Conservation (phyloP, 2,113 vertebrate genomes). For the Brachyistius frenatus region DNA sequence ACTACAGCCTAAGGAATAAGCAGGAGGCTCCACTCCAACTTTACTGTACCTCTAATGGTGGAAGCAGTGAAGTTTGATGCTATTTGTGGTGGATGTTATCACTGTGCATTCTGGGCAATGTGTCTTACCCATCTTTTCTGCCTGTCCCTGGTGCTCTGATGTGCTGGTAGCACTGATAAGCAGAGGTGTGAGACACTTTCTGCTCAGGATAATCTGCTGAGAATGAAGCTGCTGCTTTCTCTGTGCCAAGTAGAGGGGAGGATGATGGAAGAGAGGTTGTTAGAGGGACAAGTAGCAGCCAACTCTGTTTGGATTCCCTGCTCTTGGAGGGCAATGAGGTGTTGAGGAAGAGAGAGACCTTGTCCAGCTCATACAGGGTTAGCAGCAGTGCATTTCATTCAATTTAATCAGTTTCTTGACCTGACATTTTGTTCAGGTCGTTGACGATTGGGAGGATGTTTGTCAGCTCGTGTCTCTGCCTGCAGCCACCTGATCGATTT, state of each 20-base stretch:
- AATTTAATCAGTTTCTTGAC: constrained; percentile 44
- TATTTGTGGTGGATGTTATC: constrained; percentile 72
- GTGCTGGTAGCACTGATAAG: constrained; percentile 59
- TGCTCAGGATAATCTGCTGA: constrained; percentile 60
- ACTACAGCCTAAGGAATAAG: constrained; percentile 15
- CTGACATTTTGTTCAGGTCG: constrained; percentile 3
- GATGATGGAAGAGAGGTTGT: constrained; percentile 47
- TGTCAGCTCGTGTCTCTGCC: constrained; percentile 18
- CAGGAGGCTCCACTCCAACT: constrained; percentile 19
- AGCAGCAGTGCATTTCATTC: constrained; percentile 46
- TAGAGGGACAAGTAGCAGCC: constrained; percentile 48
- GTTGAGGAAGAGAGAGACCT: constrained; percentile 5
- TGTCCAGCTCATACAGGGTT: constrained; percentile 12
- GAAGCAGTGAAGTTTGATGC: constrained; percentile 31
- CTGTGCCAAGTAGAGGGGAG: constrained; percentile 37
- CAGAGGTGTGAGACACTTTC: constrained; percentile 66
- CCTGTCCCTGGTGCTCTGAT: constrained; percentile 45
- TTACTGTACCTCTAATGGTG: constrained; percentile 39
- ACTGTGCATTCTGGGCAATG: constrained; percentile 11
- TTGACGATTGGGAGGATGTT: neutral
- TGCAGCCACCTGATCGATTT: constrained; percentile 13
- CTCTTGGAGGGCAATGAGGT: constrained; percentile 23
- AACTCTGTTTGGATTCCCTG: constrained; percentile 43
- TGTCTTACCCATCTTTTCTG: constrained; percentile 46
- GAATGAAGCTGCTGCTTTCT: constrained; percentile 42